phyloP scores from a whole-genome alignment of 2,888 invertebrate genomes.

The Pyrrhia umbra region DNA sequence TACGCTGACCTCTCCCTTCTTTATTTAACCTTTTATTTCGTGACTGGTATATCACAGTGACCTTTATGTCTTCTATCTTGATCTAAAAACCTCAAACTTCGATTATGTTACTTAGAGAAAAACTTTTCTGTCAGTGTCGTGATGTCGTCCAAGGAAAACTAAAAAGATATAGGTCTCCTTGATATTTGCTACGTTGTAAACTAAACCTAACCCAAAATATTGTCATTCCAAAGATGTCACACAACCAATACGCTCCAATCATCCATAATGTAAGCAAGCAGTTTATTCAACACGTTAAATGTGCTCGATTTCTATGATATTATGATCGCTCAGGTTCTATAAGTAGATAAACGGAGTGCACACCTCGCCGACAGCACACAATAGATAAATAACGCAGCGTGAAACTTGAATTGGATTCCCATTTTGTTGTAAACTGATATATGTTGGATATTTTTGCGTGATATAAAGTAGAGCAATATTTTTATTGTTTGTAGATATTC shows the following conservation, averaged over 20 bases:
- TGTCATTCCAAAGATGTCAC: not conserved
- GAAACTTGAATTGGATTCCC: conserved; percentile 44
- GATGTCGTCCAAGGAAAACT: not conserved
- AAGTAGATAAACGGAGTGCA: conserved; percentile 36
- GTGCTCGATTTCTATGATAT: conserved; percentile 34
- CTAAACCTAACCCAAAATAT: not conserved
- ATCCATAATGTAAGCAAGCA: not conserved
- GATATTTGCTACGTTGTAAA: too few relatives aligned
- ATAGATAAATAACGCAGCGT: conserved; percentile 53
- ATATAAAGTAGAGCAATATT: conserved; percentile 4
- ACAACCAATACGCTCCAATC: not conserved
- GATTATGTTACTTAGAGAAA: too few relatives aligned
- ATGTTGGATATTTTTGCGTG: conserved; percentile 23
- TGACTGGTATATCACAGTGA: too few relatives aligned
- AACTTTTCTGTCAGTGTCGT: too few relatives aligned
- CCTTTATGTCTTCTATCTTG: too few relatives aligned
- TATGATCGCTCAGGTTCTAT: conserved; percentile 27
- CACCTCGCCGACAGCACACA: conserved; percentile 17
- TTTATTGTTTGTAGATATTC: too few relatives aligned
- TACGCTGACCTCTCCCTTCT: too few relatives aligned
- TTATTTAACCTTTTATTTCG: too few relatives aligned
- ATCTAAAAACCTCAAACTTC: too few relatives aligned
- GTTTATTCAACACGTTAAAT: conserved; percentile 21
- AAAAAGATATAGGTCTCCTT: too few relatives aligned
- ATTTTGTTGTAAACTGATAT: conserved; percentile 46